Conservation (phyloP, 2,888 invertebrate species). For the Sarcophaga rosellei region DNA sequence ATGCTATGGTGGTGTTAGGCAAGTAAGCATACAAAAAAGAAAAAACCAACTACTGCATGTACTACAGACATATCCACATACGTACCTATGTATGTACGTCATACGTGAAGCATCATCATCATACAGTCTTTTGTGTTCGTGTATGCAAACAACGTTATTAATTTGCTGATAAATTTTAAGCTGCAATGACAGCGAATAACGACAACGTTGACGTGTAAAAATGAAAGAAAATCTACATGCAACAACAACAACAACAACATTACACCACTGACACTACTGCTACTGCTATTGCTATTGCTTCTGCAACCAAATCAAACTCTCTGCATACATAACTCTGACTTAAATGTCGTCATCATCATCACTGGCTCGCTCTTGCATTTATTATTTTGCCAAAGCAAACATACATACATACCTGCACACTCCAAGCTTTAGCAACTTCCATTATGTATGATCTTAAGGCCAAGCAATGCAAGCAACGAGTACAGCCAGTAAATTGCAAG, state of each 20-base stretch:
- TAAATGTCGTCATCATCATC: slow-evolving; percentile 52
- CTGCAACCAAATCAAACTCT: not conserved
- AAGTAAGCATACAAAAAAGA: slow-evolving; percentile 17
- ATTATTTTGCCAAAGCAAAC: not conserved
- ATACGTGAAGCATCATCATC: not conserved
- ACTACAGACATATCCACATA: not conserved
- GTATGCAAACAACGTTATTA: slow-evolving; percentile 65
- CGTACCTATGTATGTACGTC: not conserved
- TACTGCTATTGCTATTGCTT: too few species aligned
- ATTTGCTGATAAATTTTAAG: slow-evolving; percentile 69
- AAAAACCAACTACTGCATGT: slow-evolving; percentile 13
- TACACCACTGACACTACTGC: not conserved
- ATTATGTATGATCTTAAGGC: not conserved
- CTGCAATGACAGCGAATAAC: slow-evolving; percentile 67
- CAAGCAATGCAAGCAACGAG: not conserved
- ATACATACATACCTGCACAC: not conserved
- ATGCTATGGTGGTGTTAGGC: slow-evolving; percentile 50
- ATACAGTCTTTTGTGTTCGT: not conserved
- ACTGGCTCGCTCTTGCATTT: slow-evolving; percentile 25
- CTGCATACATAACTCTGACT: not conserved
- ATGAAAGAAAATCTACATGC: slow-evolving; percentile 54
- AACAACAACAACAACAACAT: slow-evolving; percentile 10
- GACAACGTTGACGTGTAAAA: slow-evolving; percentile 67
- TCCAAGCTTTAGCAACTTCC: not conserved
- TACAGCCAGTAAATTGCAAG: slow-evolving; percentile 27